Conservation (phyloP, 1,140 invertebrate genomes). For the Drosophila subpulchrella region DNA sequence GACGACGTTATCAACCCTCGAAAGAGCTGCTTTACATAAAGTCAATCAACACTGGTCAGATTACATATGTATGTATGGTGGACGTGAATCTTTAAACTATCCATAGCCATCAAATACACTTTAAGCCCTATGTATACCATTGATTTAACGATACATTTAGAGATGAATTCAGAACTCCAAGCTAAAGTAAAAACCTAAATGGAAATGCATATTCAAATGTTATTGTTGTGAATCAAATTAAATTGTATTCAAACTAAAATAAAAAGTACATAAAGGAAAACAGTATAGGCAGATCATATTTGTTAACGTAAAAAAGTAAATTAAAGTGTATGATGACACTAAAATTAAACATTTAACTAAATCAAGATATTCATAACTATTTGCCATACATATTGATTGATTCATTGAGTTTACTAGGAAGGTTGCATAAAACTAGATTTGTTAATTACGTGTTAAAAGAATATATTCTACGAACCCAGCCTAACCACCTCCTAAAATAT, state of each 20-base stretch:
- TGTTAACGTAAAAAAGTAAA: conserved; percentile 57
- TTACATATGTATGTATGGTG: background rate
- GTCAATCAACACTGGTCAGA: conserved; percentile 6
- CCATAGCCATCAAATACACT: conserved; percentile 28
- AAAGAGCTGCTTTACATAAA: background rate
- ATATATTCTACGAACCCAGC: conserved; percentile 36
- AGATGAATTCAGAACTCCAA: conserved; percentile 23
- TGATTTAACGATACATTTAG: conserved; percentile 39
- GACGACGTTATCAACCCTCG: background rate
- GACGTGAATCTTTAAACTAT: conserved; percentile 1
- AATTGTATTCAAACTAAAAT: conserved; percentile 65
- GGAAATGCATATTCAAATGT: conserved; percentile 75
- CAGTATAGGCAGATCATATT: conserved; percentile 61
- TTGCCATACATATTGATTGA: conserved; percentile 42
- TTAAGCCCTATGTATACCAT: conserved; percentile 42
- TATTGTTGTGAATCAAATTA: conserved; percentile 81
- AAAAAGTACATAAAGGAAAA: conserved; percentile 26
- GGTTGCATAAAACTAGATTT: conserved; percentile 74
- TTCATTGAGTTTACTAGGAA: conserved; percentile 66
- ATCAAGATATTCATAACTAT: conserved; percentile 52
- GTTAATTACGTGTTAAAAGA: conserved; percentile 77
- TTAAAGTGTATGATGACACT: conserved; percentile 20
- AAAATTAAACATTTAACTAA: conserved; percentile 12
- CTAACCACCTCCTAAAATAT: background rate
- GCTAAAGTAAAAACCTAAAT: conserved; percentile 5